Base-by-base conservation (phyloP, 1,140 invertebrate species). In the Formica exsecta region DNA sequence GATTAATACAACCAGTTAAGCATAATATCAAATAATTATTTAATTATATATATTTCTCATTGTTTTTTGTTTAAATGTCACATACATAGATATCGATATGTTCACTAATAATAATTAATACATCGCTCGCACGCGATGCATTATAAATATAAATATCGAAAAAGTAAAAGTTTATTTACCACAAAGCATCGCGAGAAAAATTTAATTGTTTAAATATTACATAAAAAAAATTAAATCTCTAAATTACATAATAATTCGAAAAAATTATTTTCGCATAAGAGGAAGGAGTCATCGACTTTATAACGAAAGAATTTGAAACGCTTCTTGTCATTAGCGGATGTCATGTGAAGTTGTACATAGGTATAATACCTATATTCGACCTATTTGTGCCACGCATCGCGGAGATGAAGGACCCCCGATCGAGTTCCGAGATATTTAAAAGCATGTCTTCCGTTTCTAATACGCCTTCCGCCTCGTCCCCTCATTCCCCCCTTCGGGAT, bases 21-120 rank as follows among this genome's bases (percentile, higher is more conserved):
- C 25, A 57, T 64, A n/a, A n/a, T n/a, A 71, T 48, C 32, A 64
- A 44, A 19, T 62, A 86, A 86, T 88, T 83, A 86, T 86, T 86
- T 51, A 83, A 86, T 44, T 32, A 29, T 16, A 44, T 44, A 48
- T 74, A 13, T 66, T 88, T 73, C 75, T 29, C 68, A 6, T 51
- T 74, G 32, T 59, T 76, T 51, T 5, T 57, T 74, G 3, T 38
- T 13, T 64, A 57, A 29, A 66, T 13, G 8, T 51, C 11, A n/a
- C 4, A 66, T 1, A 5, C 16, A 29, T 64, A 54, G 22, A 51
- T 25, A 6, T n/a, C 32, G 32, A 3, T 29, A 1, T 29, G 25
- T 29, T 29, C 1, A 29, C 25, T 29, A 29, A 29, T 29, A 22
- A 32, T 32, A 32, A 32, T 3, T 54, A 51, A 44, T 16, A n/a